Evolutionary conservation across 2,113 vertebrate genomes (phyloP).

Genomic region (Halichoerus grypus): DNA sequence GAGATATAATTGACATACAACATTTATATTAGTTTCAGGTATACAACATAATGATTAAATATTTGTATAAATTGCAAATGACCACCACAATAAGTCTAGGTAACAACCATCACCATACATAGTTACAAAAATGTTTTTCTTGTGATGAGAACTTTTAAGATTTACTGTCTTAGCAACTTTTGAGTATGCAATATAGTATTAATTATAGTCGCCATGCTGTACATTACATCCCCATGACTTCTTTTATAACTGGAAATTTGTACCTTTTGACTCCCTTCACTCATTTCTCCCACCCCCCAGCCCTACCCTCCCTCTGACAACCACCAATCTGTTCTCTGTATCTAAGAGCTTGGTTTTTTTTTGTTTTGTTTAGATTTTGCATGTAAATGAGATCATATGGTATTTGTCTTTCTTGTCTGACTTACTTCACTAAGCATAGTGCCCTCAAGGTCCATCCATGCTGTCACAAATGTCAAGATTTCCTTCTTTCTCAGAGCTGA

Average conservation of each 20-base stretch:
- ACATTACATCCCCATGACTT: background rate
- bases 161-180: background rate
- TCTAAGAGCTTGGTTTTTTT: background rate
- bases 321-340: background rate
- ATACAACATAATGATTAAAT: background rate
- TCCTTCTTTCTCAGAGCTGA: background rate
- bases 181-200: background rate
- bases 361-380: background rate
- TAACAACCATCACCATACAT: background rate
- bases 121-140: background rate
- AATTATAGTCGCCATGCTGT: background rate
- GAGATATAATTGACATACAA: background rate
- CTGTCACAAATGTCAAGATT: background rate
- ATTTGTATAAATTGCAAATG: background rate
- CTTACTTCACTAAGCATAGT: background rate
- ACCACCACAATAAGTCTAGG: background rate
- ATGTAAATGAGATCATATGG: background rate
- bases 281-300: background rate
- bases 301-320: background rate
- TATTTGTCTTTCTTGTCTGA: background rate
- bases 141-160: background rate
- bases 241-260: background rate
- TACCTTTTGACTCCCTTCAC: background rate
- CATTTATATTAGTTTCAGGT: background rate
- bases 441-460: background rate